Evolutionary conservation across 2,797 vertebrate genomes (phyloP), one percentile per base, ranked within the genome.

Genomic region (Chaetodon trifasciatus): DNA sequence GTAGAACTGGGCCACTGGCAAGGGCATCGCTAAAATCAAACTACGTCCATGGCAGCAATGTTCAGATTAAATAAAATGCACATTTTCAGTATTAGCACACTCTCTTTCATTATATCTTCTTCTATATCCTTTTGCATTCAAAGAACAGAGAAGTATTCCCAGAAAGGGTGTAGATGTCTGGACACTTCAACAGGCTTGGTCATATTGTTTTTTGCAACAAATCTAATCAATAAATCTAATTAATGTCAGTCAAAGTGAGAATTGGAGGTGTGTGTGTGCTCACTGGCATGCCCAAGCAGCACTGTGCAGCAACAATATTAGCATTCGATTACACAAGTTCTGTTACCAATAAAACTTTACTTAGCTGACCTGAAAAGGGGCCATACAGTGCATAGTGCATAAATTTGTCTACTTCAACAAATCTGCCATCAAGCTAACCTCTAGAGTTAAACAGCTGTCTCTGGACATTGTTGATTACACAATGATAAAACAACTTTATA

Each of bases 1-100:
- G 71, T 79, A 78, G 69, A 88, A 87, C 75, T 86, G 73, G 74
- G 78, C 61, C 86, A 87, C 70, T 50, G 75, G 50, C 60, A 85
- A 83, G 60, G 83, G 68, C 78, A 91, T 6, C 57, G 66, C 76
- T 67, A 79, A 81, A 81, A 77, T 70, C 66, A 85, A 74, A 74
- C 74, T 76, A 75, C 55, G 74, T 9, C 57, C 32, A 74, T 49
- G 35, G 67, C 63, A 46, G 42, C 17, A 49, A 72, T 35, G 42
- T 42, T 50, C 12, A 47, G 42, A 77, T 28, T 37, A 35, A 65
- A 78, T 46, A 0, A 37, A 65, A 69, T 15, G 4, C 16, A 40
- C 0, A 49, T 52, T 69, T 58, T 50, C 35, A 40, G 23, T 10
- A 39, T 24, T 0, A 16, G 16, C 28, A n/a, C 39, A 68, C 50